Evolutionary conservation across 2,113 vertebrate genomes (phyloP), one percentile per base, ranked within the genome.

Genomic region (Reinhardtius hippoglossoides): DNA sequence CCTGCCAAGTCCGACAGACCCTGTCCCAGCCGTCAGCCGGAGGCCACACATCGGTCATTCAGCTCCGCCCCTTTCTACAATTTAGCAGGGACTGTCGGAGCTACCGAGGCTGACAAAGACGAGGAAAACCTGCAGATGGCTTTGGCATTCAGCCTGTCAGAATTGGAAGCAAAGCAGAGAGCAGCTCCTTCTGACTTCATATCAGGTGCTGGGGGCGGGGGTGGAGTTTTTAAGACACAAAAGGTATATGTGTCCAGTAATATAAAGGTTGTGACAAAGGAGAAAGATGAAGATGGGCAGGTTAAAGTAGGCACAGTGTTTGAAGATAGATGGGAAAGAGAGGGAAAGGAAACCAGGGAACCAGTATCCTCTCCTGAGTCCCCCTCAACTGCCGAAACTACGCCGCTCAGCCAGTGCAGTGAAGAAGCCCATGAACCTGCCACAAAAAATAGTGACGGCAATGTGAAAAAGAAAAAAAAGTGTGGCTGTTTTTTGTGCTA

Each of bases 141-240:
- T 74, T 95, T 99, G 96, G 98, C 97, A 56, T 98, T 94, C 95
- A 99, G 98, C 92, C 93, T 99, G 72, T 99, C 98, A 2, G 97
- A 98, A 94, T 95, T 97, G 96, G 97, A 99, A 83, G 95, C 94
- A 83, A 94, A 96, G 92, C 96, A 96, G 92, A 92, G 86, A 67
- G 95, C 95, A 92, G 94, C 96, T 92, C 93, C 87, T 90, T 76
- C 89, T 13, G 83, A 92, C 91, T 71, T 84, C 89, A 92, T 94
- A 90, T 90, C 93, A 95, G 94, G 94, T 94, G 93, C 92, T 66
- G 92, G 90, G 63, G 40, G 40, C n/a, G 1, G n/a, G 78, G 76
- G n/a, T 1, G 4, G 61, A 62, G 46, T 71, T 64, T 20, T 52
- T 54, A 82, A 76, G 37, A 69, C 23, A 9, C 57, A 71, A 67